Base-by-base conservation (phyloP, 64 coral and sea anemone species). In the Trachythela sp. region DNA sequence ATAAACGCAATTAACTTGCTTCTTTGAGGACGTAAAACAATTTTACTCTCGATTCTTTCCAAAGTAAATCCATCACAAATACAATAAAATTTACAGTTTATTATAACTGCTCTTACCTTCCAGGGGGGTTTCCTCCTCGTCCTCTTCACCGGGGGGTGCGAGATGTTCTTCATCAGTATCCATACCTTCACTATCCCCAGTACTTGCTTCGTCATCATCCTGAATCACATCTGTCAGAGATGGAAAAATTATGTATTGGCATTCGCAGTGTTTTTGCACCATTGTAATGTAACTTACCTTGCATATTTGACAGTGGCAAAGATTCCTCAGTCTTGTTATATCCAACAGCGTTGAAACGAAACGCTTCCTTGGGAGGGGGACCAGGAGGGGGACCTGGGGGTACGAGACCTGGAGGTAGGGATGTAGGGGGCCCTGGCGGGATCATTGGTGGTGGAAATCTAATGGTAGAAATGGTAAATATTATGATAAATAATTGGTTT, bases 381-480 rank as follows among this genome's bases (percentile, higher is more conserved):
- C 68, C 68, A 31, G 68, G 68, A 24, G 68, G 68, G 2, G 68
- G 68, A 72, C 68, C 90, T 18, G 67, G 83, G 0, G 93, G 93
- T 39, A 91, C 60, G 7, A 91, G 49, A 42, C 90, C 93, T 51
- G 93, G 93, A 35, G 93, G 93, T 33, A 91, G 89, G 40, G 70
- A 31, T 31, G n/a, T 26, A 31, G 68, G 68, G 24, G 68, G 68
- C 10, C 68, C 68, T 31, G 68, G 68, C 13, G 68, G 68, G 33
- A 72, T 72, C 68, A 72, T 72, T n/a, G n/a, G n/a, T n/a, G n/a
- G n/a, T 2, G 68, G 68, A 35, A 52, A 52, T 8, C 49, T 52
- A 52, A 20, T 15, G 22, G 49, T 1, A 15, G 8, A 20, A 1
- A 11, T 15, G 22, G 49, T 52, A n/a, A n/a, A n/a, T n/a, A n/a